Percentiles rank a stretch among this genome's conserved stretches.
These are phyloP conservation scores for Fopius arisanus DNA, from an alignment of 1,140 invertebrate genomes.

Conservation along the genomic window DNA sequence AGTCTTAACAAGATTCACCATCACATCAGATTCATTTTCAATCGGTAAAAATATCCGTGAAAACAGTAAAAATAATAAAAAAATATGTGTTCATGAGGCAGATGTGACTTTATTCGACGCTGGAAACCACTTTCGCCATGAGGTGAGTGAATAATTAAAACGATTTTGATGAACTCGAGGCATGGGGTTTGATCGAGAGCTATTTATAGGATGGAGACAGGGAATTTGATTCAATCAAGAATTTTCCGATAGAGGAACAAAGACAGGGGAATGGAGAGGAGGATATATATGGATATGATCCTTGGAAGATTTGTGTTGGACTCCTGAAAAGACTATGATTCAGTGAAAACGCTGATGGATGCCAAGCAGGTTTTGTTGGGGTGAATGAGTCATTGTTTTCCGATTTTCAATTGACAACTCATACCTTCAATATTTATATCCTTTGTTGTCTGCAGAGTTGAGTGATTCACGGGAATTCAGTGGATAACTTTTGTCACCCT, in stretches of 20 bases:
- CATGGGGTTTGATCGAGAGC: not conserved
- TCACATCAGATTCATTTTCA: no score
- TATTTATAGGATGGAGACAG: not conserved
- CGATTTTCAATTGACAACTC: not conserved
- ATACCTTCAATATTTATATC: not conserved
- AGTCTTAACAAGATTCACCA: no score
- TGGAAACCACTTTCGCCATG: not conserved
- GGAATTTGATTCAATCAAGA: not conserved
- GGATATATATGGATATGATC: constrained; percentile 2
- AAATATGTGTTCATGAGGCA: not conserved
- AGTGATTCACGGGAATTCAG: no score
- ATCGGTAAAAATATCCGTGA: no score
- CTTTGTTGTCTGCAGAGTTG: not conserved
- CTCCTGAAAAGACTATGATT: not conserved
- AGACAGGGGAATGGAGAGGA: not conserved
- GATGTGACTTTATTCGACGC: not conserved
- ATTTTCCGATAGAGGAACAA: not conserved
- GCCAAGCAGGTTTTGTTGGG: not conserved
- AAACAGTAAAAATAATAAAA: no score
- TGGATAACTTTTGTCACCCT: no score
- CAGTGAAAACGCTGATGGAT: not conserved
- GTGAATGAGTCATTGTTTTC: not conserved
- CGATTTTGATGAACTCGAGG: not conserved
- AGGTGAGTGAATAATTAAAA: not conserved
- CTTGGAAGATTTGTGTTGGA: not conserved